Conservation (phyloP, 1,140 invertebrate species). For the Heterodera schachtii region DNA sequence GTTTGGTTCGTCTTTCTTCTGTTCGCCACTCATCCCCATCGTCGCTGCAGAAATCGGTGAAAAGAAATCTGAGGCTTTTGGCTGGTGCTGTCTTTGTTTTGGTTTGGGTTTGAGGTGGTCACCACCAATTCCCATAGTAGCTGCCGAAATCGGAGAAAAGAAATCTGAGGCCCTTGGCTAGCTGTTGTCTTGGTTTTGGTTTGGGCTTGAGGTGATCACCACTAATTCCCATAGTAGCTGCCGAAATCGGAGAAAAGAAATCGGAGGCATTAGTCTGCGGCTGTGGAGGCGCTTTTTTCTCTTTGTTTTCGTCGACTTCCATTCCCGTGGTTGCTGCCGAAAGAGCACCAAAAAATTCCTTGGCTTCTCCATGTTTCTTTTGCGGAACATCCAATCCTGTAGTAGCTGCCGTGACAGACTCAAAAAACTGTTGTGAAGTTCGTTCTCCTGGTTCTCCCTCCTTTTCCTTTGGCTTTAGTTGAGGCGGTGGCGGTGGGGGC, state of each 20-base stretch:
- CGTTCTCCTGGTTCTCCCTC: too few relatives aligned
- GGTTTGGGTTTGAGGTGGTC: background rate
- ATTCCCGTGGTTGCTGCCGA: background rate
- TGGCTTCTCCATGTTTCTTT: background rate
- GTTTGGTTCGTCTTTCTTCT: background rate
- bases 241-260: background rate
- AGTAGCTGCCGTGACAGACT: too few relatives aligned
- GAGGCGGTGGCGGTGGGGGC: too few relatives aligned
- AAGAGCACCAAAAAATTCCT: constrained; percentile 12
- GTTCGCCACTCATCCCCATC: background rate
- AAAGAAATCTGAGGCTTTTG: background rate
- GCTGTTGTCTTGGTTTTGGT: background rate
- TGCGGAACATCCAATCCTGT: too few relatives aligned
- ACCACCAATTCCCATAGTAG: background rate
- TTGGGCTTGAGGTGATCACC: background rate
- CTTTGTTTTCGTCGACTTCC: too few relatives aligned
- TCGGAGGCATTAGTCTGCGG: background rate
- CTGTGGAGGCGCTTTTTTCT: background rate
- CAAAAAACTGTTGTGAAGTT: too few relatives aligned
- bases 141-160: background rate
- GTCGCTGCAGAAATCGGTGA: background rate
- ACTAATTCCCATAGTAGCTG: background rate
- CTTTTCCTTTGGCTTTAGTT: background rate
- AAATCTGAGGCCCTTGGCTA: background rate
- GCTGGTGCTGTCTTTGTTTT: background rate